Conservation (phyloP, 2,888 invertebrate genomes). For the Lithodes maja region DNA sequence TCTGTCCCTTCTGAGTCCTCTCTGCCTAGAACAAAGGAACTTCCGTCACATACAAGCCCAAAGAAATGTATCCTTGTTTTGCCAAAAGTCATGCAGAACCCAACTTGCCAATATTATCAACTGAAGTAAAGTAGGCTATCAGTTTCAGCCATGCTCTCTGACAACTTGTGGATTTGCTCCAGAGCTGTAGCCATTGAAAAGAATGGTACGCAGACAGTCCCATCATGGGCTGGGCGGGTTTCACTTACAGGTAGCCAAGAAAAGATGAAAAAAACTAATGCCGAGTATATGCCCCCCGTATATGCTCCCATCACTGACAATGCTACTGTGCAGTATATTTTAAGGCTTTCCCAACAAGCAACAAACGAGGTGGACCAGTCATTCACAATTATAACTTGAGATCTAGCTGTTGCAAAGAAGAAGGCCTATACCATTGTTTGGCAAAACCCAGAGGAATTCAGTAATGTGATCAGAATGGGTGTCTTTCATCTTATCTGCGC, state of each 20-base stretch:
- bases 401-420: neutral
- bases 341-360: slow-evolving; percentile 9
- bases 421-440: neutral
- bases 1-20: neutral
- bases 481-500: neutral
- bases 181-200: neutral
- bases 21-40: slow-evolving; percentile 15
- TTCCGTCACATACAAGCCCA: slow-evolving; percentile 14
- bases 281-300: slow-evolving; percentile 12
- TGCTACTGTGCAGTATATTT: slow-evolving; percentile 27
- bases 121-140: neutral
- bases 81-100: slow-evolving; percentile 14
- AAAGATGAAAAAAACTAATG: slow-evolving; percentile 13
- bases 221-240: slow-evolving; percentile 16
- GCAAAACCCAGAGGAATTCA: neutral
- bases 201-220: neutral
- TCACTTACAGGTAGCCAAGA: slow-evolving; percentile 2
- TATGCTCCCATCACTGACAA: slow-evolving; percentile 7
- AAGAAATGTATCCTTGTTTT: neutral
- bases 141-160: neutral
- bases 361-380: neutral
- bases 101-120: neutral
- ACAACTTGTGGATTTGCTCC: slow-evolving; percentile 6
- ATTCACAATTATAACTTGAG: slow-evolving; percentile 1
- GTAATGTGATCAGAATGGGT: neutral